These are phyloP conservation scores for Ciona savignyi DNA, from an alignment of 23 tunicate species.

Conservation along the genomic window DNA sequence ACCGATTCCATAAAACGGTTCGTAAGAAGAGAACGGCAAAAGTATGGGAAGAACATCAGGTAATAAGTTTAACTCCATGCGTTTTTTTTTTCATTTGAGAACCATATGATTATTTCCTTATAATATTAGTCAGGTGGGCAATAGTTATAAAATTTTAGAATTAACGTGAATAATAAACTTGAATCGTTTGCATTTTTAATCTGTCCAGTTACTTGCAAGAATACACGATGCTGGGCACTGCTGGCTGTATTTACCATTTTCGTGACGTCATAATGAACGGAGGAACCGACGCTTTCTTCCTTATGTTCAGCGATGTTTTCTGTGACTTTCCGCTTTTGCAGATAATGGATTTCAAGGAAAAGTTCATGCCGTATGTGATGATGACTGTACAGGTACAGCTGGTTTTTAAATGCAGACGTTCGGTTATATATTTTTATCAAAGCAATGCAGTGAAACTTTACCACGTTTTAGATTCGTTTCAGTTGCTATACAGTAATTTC, in stretches of 20 bases:
- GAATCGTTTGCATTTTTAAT: no score
- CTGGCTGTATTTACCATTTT: conserved; percentile 91
- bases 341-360: conserved; percentile 83
- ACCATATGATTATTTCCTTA: no score
- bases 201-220: conserved; percentile 84
- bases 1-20: conserved; percentile 91
- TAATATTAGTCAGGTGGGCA: no score
- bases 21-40: conserved; percentile 56
- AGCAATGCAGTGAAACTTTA: no score
- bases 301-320: conserved; percentile 94
- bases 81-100: no score
- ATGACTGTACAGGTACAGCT: conserved; percentile 58
- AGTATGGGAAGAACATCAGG: conserved; percentile 66
- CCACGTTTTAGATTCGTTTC: no score
- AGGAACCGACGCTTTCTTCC: conserved; percentile 74
- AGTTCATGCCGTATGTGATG: conserved; percentile 89
- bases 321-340: conserved; percentile 81
- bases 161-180: no score
- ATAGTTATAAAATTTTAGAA: no score
- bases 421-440: no score
- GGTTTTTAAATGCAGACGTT: no score
- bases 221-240: conserved; percentile 96
- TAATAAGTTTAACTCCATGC: no score
- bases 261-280: conserved; percentile 92
- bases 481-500: no score